These are phyloP conservation scores for Drosophila kuntzei DNA, from an alignment of 2,888 invertebrate species.

Conservation along the genomic window DNA sequence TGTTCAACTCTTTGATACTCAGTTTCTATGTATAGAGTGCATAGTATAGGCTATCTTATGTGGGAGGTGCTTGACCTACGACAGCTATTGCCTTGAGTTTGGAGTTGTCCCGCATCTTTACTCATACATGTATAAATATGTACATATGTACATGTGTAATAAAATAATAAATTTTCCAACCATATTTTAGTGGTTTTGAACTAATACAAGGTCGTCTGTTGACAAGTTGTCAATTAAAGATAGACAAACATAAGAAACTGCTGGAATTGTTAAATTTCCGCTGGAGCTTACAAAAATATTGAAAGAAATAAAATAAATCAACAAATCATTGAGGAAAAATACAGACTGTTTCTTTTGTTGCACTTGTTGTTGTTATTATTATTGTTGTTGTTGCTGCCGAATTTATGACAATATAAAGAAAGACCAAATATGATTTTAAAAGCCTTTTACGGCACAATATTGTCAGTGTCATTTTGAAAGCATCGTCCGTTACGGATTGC, in stretches of 20 bases:
- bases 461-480: slow-evolving; percentile 40
- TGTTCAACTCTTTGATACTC: no score
- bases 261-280: slow-evolving; percentile 42
- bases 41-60: neutral
- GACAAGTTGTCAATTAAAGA: slow-evolving; percentile 27
- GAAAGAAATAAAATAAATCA: slow-evolving; percentile 43
- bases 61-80: slow-evolving; percentile 27
- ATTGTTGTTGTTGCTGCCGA: slow-evolving; percentile 23
- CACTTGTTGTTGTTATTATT: slow-evolving; percentile 23
- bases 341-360: slow-evolving; percentile 31
- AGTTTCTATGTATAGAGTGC: neutral
- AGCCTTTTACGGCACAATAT: slow-evolving; percentile 51
- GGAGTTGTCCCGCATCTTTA: slow-evolving; percentile 42
- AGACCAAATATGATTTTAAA: slow-evolving; percentile 56
- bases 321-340: slow-evolving; percentile 51
- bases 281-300: slow-evolving; percentile 36
- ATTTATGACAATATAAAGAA: slow-evolving; percentile 54
- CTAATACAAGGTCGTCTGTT: slow-evolving; percentile 56
- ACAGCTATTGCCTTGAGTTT: slow-evolving; percentile 20
- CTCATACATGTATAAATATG: neutral
- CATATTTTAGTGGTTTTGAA: slow-evolving; percentile 45
- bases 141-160: slow-evolving; percentile 3
- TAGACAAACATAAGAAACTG: slow-evolving; percentile 5
- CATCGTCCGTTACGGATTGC: slow-evolving; percentile 58
- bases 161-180: slow-evolving; percentile 28